Evolutionary conservation across 2,113 vertebrate species (phyloP).

Genomic region (Mus spicilegus): DNA sequence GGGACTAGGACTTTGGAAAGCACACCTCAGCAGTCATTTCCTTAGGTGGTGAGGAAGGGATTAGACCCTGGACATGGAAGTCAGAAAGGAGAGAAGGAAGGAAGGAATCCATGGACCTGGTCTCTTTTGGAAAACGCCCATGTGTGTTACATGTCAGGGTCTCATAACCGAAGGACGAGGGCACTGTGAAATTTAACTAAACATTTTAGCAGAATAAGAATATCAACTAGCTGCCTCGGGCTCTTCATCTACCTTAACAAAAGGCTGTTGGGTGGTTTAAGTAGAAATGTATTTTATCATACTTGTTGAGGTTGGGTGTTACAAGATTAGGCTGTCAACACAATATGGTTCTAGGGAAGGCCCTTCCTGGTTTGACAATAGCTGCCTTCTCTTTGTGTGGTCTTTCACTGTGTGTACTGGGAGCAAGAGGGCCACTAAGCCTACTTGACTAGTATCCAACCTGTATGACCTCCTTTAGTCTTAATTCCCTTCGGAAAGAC

Average conservation of each 20-base stretch:
- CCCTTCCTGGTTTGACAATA: not conserved
- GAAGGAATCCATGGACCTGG: not conserved
- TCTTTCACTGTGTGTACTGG: too few species aligned
- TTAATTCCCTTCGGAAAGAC: not conserved
- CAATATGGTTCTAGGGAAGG: not conserved
- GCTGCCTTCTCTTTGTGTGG: not conserved
- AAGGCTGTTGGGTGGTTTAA: too few species aligned
- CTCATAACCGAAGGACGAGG: not conserved
- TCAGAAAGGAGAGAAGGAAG: not conserved
- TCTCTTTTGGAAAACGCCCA: not conserved
- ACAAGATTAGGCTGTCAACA: not conserved
- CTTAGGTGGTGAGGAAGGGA: not conserved
- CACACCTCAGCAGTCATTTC: not conserved
- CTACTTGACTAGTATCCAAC: not conserved
- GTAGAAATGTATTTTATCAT: not conserved
- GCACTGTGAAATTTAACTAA: not conserved
- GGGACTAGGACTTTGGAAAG: not conserved
- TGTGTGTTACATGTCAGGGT: too few species aligned
- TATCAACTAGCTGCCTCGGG: not conserved
- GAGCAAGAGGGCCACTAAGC: not conserved
- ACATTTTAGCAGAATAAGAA: not conserved
- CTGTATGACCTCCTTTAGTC: not conserved
- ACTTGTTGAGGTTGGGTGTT: not conserved
- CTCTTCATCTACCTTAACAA: not conserved
- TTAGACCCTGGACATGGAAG: not conserved